Conservation (phyloP, 2,797 vertebrate genomes). For the Acanthurus lineatus region DNA sequence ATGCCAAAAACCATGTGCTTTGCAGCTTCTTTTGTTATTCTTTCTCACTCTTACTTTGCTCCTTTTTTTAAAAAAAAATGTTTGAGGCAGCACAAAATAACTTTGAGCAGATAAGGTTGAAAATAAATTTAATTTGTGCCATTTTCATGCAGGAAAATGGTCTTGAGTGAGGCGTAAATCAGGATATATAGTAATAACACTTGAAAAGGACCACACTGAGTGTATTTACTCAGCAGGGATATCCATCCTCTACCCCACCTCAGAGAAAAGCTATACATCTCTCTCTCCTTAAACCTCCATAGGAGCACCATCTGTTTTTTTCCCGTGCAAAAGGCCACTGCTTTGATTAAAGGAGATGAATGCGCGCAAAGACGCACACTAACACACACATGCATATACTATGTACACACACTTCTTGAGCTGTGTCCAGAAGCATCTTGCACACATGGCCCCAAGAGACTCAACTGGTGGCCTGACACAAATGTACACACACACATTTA, state of each 20-base stretch:
- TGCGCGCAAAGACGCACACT: slow-evolving; percentile 30
- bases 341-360: slow-evolving; percentile 71
- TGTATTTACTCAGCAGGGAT: slow-evolving; percentile 63
- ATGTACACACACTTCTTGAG: slow-evolving; percentile 32
- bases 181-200: slow-evolving; percentile 50
- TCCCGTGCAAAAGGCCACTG: slow-evolving; percentile 25
- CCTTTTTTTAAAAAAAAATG: neutral
- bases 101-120: slow-evolving; percentile 14
- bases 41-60: slow-evolving; percentile 49
- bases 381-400: neutral
- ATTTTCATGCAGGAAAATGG: slow-evolving; percentile 33
- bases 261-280: slow-evolving; percentile 53
- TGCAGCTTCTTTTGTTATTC: slow-evolving; percentile 62
- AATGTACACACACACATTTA: slow-evolving; percentile 29
- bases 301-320: slow-evolving; percentile 59
- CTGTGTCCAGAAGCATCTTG: slow-evolving; percentile 48
- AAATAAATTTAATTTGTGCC: slow-evolving; percentile 22
- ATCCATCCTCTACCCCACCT: slow-evolving; percentile 46
- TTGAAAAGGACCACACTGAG: slow-evolving; percentile 70
- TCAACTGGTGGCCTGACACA: slow-evolving; percentile 36
- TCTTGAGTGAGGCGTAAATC: slow-evolving; percentile 49
- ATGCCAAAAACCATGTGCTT: slow-evolving; percentile 71
- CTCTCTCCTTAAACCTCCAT: slow-evolving; percentile 42
- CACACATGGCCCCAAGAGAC: slow-evolving; percentile 47
- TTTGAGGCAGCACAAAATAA: slow-evolving; percentile 33